These are phyloP conservation scores for Regulus satrapa DNA, from an alignment of 2,113 vertebrate species.

Conservation along the genomic window DNA sequence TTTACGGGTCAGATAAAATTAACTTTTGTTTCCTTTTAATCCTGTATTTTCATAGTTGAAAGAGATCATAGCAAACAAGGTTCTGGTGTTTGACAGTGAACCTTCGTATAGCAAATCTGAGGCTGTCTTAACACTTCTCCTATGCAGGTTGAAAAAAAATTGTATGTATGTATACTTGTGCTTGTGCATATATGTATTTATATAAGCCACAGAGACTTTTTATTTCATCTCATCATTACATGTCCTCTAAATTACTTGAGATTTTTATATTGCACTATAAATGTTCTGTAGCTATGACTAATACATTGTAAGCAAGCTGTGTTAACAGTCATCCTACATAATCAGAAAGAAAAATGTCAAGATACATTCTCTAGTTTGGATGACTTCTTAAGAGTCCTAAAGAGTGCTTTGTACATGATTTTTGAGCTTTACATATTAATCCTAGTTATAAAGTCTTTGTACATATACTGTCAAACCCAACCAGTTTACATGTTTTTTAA, in stretches of 20 bases:
- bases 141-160: slow-evolving; percentile 11
- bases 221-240: slow-evolving; percentile 3
- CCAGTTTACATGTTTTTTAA: background rate
- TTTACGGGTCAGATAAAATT: slow-evolving; percentile 89
- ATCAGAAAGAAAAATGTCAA: background rate
- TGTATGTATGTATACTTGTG: background rate
- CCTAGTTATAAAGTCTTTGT: slow-evolving; percentile 13
- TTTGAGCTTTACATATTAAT: background rate
- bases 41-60: slow-evolving; percentile 68
- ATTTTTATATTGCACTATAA: slow-evolving; percentile 35
- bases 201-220: background rate
- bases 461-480: background rate
- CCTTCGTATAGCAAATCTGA: background rate
- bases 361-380: slow-evolving; percentile 1
- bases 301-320: slow-evolving; percentile 9
- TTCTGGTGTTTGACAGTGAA: slow-evolving; percentile 53
- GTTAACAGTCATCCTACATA: background rate
- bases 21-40: slow-evolving; percentile 90
- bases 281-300: slow-evolving; percentile 4
- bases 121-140: slow-evolving; percentile 34
- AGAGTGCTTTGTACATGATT: background rate
- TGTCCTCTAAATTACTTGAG: slow-evolving; percentile 24
- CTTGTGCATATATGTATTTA: background rate
- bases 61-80: slow-evolving; percentile 17
- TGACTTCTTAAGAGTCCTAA: slow-evolving; percentile 40